Base-by-base conservation (phyloP, 2,888 invertebrate genomes). In the Leuctra nigra region DNA sequence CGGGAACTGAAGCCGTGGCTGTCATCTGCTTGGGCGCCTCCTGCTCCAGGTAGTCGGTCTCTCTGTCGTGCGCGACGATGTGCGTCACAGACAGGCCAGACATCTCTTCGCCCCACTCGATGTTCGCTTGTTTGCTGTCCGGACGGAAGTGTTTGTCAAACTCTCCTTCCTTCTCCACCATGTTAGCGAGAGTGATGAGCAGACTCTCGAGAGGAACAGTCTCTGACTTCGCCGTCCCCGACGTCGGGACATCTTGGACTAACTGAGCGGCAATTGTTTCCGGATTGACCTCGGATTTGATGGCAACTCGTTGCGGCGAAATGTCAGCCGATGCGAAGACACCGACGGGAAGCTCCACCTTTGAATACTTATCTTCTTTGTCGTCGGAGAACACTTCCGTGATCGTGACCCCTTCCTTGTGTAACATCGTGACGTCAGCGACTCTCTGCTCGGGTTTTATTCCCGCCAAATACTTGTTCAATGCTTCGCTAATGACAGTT, bases 401-500 rank as follows among this genome's bases (percentile, higher is more conserved):
- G 7, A 78, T 72, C 53, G 71, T 69, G 22, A 80, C 60, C 55
- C 78, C 70, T 67, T 77, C 75, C 41, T 70, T 68, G 65, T 75
- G 68, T 63, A 73, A 60, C 48, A 73, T 59, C 53, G 65, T 67
- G 1, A 77, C 56, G 36, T 72, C 70, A 2, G 78, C 79, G 22
- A 61, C 74, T 61, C 70, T 75, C 2, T 63, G 61, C 14, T 72
- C 72, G 1, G 75, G 73, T 62, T 66, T 65, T 48, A 69, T 66
- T 20, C 70, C 69, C 18, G 68, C 63, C 48, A 66, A 66, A 35
- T 78, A 70, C 25, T 73, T 69, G 66, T 71, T 72, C 59, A 77
- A 64, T 60, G 76, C 76, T 69, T 87, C 87, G 41, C 69, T 71
- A n/a, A 70, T 62, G 38, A 78, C 63, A n/a, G 75, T 72, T 67